A percentile compares a stretch with the other conserved stretches of the same genome.
Conservation (phyloP, 1,140 invertebrate species). For the Bilobella aurantiaca region DNA sequence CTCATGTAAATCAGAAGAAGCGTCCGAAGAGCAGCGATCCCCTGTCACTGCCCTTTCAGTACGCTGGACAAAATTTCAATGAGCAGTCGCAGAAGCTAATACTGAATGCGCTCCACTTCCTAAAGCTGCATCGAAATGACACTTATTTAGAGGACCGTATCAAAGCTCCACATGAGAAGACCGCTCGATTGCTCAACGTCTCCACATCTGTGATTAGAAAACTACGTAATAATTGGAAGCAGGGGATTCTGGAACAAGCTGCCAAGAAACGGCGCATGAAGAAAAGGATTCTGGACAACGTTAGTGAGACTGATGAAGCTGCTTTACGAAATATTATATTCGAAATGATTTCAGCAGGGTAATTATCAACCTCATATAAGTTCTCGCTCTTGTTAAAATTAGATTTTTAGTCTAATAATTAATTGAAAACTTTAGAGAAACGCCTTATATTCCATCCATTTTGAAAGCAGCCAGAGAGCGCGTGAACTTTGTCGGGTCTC, state of each 20-base stretch:
- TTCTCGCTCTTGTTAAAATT: no score
- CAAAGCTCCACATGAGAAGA: slow-evolving; percentile 23
- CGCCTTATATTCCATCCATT: slow-evolving; percentile 25
- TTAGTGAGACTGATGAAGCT: slow-evolving; percentile 22
- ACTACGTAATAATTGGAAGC: slow-evolving; percentile 27
- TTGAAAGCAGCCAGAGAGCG: slow-evolving; percentile 21
- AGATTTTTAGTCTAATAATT: no score
- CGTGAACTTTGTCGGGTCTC: slow-evolving; percentile 28
- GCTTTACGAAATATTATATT: no score
- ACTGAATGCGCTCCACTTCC: slow-evolving; percentile 32
- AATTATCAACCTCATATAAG: slow-evolving; percentile 27
- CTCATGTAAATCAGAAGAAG: not conserved
- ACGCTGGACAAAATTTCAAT: slow-evolving; percentile 31
- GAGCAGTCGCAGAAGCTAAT: slow-evolving; percentile 32
- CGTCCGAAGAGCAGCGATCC: no score
- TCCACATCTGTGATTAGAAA: slow-evolving; percentile 23
- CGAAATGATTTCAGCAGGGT: slow-evolving; percentile 23
- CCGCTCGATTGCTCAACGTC: slow-evolving; percentile 26
- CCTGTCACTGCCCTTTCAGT: slow-evolving; percentile 25
- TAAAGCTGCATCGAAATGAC: slow-evolving; percentile 28
- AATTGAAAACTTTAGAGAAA: no score
- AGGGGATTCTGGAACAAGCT: slow-evolving; percentile 29
- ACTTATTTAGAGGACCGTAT: slow-evolving; percentile 21
- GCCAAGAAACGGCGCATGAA: slow-evolving; percentile 18
- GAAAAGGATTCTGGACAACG: slow-evolving; percentile 28